phyloP scores from a whole-genome alignment of 2,113 vertebrate species.

The Galbula dea region DNA sequence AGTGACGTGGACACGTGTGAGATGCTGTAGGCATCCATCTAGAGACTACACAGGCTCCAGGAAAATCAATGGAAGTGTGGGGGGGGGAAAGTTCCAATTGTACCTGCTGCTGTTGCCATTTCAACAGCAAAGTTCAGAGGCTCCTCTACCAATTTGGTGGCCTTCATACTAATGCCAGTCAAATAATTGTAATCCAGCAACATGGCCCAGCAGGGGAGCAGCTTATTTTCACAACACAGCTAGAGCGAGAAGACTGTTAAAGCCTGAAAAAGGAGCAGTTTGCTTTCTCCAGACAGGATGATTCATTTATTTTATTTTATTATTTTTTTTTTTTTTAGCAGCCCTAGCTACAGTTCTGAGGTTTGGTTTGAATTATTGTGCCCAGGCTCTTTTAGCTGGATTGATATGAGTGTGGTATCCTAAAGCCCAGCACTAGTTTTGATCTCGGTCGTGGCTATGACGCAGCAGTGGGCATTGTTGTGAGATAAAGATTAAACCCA shows the following conservation, averaged over 20 bases:
- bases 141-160: neutral
- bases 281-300: neutral
- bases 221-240: conserved; percentile 42
- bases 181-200: conserved; percentile 39
- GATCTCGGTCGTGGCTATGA: neutral
- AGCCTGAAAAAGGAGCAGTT: conserved; percentile 1
- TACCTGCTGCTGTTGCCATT: neutral
- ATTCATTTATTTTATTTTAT: neutral
- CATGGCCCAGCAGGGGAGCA: conserved; percentile 46
- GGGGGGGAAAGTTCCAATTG: neutral
- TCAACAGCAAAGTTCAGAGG: neutral
- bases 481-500: neutral
- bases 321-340: neutral
- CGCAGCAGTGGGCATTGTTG: neutral
- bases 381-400: neutral
- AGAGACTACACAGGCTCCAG: neutral
- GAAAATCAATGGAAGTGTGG: neutral
- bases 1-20: neutral
- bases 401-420: neutral
- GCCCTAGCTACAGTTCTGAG: neutral
- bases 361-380: conserved; percentile 20
- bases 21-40: neutral
- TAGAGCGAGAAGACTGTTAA: neutral
- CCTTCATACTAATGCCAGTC: neutral
- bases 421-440: neutral